Evolutionary conservation across 2,888 invertebrate genomes (phyloP).

Genomic region (Eilema depressum): DNA sequence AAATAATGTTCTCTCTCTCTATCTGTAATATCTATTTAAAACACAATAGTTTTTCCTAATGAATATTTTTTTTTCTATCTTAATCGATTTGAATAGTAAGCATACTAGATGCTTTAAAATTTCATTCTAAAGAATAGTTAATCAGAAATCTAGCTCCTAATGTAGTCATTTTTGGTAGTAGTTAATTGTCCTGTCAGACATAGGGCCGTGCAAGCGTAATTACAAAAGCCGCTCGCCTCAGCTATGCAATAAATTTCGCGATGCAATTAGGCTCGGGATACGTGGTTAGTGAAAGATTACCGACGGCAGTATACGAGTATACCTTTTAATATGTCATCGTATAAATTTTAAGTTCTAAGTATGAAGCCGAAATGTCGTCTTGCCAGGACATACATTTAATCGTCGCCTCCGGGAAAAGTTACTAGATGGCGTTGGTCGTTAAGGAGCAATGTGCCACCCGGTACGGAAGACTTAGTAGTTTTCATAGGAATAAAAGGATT

Average conservation of each 20-base stretch:
- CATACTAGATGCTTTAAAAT: too few relatives aligned
- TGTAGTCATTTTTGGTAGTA: constrained; percentile 54
- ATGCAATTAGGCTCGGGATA: constrained; percentile 67
- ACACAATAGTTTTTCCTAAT: too few relatives aligned
- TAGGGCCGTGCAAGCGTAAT: constrained; percentile 58
- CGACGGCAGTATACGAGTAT: constrained; percentile 33
- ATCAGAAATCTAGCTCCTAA: constrained; percentile 33
- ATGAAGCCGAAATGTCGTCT: constrained; percentile 23
- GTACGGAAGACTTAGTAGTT: constrained; percentile 40
- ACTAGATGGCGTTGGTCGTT: constrained; percentile 56
- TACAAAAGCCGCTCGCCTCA: constrained; percentile 63
- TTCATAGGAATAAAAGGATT: constrained; percentile 33
- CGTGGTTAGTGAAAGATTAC: constrained; percentile 58
- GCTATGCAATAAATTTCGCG: constrained; percentile 71
- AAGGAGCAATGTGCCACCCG: constrained; percentile 32
- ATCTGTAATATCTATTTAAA: too few relatives aligned
- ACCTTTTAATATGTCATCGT: constrained; percentile 53
- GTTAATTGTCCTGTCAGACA: constrained; percentile 66
- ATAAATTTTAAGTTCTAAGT: constrained; percentile 52
- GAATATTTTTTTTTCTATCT: too few relatives aligned
- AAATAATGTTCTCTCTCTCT: too few relatives aligned
- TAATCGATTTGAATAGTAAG: too few relatives aligned
- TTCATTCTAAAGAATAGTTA: constrained; percentile 22
- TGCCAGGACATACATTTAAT: constrained; percentile 41
- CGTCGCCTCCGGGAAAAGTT: constrained; percentile 45